Evolutionary conservation across 2,888 invertebrate genomes (phyloP), one percentile per base, ranked within the genome.

Genomic region (Ennomos fuscantarius): DNA sequence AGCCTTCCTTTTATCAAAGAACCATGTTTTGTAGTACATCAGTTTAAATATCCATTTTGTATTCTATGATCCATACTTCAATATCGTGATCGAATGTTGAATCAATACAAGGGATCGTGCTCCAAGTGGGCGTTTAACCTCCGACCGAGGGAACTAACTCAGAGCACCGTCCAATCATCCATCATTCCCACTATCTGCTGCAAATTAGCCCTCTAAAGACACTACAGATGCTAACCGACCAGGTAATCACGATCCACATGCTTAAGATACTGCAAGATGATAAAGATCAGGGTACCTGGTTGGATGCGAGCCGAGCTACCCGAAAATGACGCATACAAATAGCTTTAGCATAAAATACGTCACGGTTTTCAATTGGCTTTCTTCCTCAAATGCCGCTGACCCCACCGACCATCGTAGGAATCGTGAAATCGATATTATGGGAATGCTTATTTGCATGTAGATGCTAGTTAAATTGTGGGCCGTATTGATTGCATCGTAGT

Each of bases 61-160:
- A 51, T 39, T 42, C 35, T 52, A 35, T 47, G 47, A 11, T 57
- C 15, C 49, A 53, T 60, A 61, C 51, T 64, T 86, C 76, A 74
- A 66, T 72, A 80, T 87, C 84, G 82, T 82, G 85, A 87, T 86
- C 82, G 79, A 78, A 78, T 80, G 80, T 76, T 87, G 82, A 90
- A 89, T 90, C 90, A 90, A 90, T 90, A 89, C 79, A 77, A 81
- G 84, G 84, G 82, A 81, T 88, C 88, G 88, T 87, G 88, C 82
- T 75, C 86, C 85, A 88, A 89, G 87, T 89, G 87, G 86, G 86
- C 78, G 87, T 89, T 89, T 90, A 89, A 89, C 89, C 89, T 86
- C 69, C 82, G 84, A 82, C 87, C 80, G 76, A 76, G 82, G 82
- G 81, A 76, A 70, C 73, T 70, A 70, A 76, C 76, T 77, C 83